A percentile compares a stretch with the other conserved stretches of the same genome.
These are phyloP conservation scores for Ganaspis sp. DNA, from an alignment of 1,140 invertebrate genomes.

Conservation along the genomic window DNA sequence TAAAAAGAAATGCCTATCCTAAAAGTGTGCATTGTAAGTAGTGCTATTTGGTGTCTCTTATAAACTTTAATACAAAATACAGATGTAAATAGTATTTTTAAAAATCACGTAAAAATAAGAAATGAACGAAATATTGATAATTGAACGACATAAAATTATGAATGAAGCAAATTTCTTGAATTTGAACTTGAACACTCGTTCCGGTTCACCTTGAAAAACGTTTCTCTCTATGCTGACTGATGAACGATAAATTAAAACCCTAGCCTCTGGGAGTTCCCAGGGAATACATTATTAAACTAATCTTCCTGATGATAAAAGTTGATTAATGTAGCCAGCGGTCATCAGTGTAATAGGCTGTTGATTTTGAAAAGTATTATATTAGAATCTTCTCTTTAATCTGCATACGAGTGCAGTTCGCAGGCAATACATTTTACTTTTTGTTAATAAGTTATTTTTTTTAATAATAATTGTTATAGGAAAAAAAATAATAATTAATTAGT, in stretches of 20 bases:
- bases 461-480: too few relatives aligned
- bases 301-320: slow-evolving; percentile 27
- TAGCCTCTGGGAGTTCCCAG: slow-evolving; percentile 8
- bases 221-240: background rate
- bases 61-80: too few relatives aligned
- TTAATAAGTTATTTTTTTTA: too few relatives aligned
- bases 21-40: too few relatives aligned
- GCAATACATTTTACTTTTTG: too few relatives aligned
- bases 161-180: slow-evolving; percentile 9
- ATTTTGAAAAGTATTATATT: background rate
- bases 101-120: too few relatives aligned
- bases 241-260: slow-evolving; percentile 8
- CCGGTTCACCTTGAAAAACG: background rate
- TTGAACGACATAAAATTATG: background rate
- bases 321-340: slow-evolving; percentile 4
- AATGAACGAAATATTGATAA: too few relatives aligned
- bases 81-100: too few relatives aligned
- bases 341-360: slow-evolving; percentile 6
- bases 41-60: too few relatives aligned
- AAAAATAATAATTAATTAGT: too few relatives aligned
- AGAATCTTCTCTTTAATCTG: background rate
- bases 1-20: too few relatives aligned
- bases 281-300: slow-evolving; percentile 19
- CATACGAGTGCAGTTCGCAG: background rate
- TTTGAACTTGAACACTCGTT: background rate